Evolutionary conservation across 2,797 vertebrate genomes (phyloP), one percentile per base, ranked within the genome.

Genomic region (Paramormyrops hopkinsi): DNA sequence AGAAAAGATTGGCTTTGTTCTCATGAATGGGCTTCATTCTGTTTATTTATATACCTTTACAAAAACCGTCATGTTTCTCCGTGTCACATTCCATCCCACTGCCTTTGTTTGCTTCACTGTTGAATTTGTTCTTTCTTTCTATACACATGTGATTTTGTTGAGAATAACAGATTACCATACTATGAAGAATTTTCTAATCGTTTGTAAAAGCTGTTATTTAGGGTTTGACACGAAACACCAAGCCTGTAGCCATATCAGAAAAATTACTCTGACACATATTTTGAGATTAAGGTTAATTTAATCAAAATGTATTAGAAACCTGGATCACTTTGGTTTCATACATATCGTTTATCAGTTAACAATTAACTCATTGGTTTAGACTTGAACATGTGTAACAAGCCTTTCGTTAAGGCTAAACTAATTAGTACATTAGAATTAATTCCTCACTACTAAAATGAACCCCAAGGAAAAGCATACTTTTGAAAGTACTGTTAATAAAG

Each of bases 281-380:
- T 79, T 41, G 17, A 79, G 73, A 44, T 79, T 79, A 44, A 79
- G 73, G 73, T 79, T 79, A 79, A 79, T 79, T 79, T 79, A 79
- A 79, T 79, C 14, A 79, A 79, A 79, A 79, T 44, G 19, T 79
- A 44, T 79, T 79, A 9, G 73, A 79, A 44, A 41, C 37, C 73
- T 76, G 69, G 17, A 79, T 44, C 14, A 19, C 73, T 41, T 44
- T 79, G 73, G 73, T 44, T 79, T 44, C 41, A 79, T 41, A 79
- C 33, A 79, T 44, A 76, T 19, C 14, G 7, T 44, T 69, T 79
- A 79, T 79, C 73, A 79, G 37, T 44, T 79, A 76, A 76, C 69
- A 44, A 41, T 2, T 76, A 79, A 41, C 17, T 44, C 17, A 79
- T 8, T 79, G 73, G 73, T 44, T 79, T 79, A 44, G 73, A 79